Evolutionary conservation across 2,113 vertebrate genomes (phyloP), one percentile per base, ranked within the genome.

Genomic region (Dolichotis patagonum): DNA sequence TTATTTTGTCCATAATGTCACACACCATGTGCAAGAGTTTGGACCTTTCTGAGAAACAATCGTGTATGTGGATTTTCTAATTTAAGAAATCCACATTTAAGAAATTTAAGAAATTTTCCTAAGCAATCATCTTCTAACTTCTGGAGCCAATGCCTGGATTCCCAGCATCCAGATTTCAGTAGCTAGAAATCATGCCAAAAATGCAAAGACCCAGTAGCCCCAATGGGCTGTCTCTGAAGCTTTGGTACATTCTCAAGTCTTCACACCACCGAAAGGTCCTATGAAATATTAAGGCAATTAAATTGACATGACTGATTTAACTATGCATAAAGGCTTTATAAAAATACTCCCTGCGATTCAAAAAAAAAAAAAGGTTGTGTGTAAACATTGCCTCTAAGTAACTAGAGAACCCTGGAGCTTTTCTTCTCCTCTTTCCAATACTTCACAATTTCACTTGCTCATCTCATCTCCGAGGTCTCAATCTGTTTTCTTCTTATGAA

Each of bases 271-370:
- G 46, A 65, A 86, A 71, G 13, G 52, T 97, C 95, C 95, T 90
- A 84, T 73, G 96, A 97, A 96, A 97, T 93, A 96, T 92, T 81
- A 97, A 97, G 97, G 97, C n/a, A 54, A 88, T 91, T 73, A 63
- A 91, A n/a, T 67, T 67, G 91, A 96, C 75, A 43, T 65, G 80
- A 97, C 96, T 95, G 92, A 95, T 97, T 97, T 96, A 98, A 97
- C 95, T 94, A 98, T 97, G 98, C 95, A 98, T 98, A 98, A 98
- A 98, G 62, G 24, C 38, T 96, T 95, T 97, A 97, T 97, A 98
- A 99, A 98, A 98, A 98, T 97, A 98, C 46, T 96, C 95, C 97
- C 92, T 98, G 97, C 62, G 54, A 91, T 97, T 84, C 65, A 92
- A 96, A 98, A 78, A 71, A 78, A 71, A 85, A 71, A 83, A 71